Evolutionary conservation across 2,113 vertebrate genomes (phyloP).

Genomic region (Symphodus melops): DNA sequence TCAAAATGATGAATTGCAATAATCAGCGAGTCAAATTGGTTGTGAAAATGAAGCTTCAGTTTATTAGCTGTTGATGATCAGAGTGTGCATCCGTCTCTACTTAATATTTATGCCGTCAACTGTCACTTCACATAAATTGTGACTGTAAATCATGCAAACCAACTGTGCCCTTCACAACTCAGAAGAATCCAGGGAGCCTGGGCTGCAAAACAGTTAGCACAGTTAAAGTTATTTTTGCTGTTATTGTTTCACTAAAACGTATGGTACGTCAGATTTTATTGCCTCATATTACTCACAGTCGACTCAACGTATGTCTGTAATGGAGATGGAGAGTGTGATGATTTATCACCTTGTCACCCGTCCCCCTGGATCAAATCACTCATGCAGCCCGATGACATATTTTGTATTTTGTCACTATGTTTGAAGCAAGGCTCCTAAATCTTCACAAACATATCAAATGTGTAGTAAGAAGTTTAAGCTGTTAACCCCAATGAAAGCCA

Average conservation of each 20-base stretch:
- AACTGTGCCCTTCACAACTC: neutral
- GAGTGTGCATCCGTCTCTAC: constrained; percentile 17
- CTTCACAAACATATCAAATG: constrained; percentile 23
- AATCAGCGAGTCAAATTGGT: constrained; percentile 61
- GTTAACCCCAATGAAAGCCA: constrained; percentile 24
- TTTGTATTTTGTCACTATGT: constrained; percentile 7
- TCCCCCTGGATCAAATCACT: constrained; percentile 42
- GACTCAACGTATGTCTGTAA: constrained; percentile 41
- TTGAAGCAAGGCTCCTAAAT: constrained; percentile 13
- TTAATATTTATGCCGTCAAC: constrained; percentile 43
- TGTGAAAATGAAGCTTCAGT: constrained; percentile 50
- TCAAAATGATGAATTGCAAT: constrained; percentile 67
- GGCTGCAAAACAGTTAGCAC: neutral
- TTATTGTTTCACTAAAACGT: constrained; percentile 37
- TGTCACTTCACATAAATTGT: constrained; percentile 37
- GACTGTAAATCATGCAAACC: constrained; percentile 38
- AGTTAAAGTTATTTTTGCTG: constrained; percentile 22
- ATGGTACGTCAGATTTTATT: constrained; percentile 25
- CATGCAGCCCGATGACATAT: constrained; percentile 31
- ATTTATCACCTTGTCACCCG: constrained; percentile 41
- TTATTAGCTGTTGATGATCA: constrained; percentile 50
- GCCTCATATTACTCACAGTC: constrained; percentile 50
- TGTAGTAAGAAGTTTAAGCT: constrained; percentile 1
- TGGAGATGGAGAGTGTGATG: constrained; percentile 36
- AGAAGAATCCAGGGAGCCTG: neutral